A percentile compares a stretch with the other conserved stretches of the same genome.
Conservation (phyloP, 2,113 vertebrate genomes). For the Albula goreensis region DNA sequence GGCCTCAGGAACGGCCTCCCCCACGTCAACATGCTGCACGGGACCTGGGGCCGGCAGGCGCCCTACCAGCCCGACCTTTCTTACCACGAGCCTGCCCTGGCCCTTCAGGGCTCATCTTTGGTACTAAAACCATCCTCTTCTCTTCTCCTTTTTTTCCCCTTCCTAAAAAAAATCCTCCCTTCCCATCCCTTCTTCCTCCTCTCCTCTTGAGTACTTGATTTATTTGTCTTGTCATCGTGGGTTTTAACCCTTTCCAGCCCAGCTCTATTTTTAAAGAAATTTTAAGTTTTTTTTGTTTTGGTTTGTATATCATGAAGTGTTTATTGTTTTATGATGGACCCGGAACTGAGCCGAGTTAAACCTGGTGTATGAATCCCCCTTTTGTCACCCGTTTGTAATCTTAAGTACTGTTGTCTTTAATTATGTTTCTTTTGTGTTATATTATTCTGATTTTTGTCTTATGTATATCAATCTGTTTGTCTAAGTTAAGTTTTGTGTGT, state of each 20-base stretch:
- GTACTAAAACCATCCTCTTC: conserved; percentile 62
- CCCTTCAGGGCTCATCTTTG: conserved; percentile 67
- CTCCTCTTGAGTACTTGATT: conserved; percentile 42
- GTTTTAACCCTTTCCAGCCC: conserved; percentile 65
- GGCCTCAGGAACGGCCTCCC: conserved; percentile 38
- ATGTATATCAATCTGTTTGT: conserved; percentile 9
- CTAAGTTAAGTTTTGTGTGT: conserved; percentile 63
- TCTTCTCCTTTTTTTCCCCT: not conserved
- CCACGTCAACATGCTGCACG: conserved; percentile 62
- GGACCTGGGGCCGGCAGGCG: conserved; percentile 64
- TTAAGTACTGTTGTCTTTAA: not conserved
- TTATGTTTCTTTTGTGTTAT: not conserved
- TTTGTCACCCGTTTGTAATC: conserved; percentile 3
- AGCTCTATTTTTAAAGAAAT: not conserved
- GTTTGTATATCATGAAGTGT: not conserved
- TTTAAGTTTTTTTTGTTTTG: not conserved
- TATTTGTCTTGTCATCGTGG: conserved; percentile 47
- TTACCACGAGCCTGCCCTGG: conserved; percentile 67
- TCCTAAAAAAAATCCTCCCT: not conserved
- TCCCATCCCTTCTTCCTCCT: conserved; percentile 38
- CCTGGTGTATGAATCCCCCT: conserved; percentile 45
- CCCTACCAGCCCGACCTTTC: conserved; percentile 61
- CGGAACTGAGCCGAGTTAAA: conserved; percentile 25
- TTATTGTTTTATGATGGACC: conserved; percentile 25
- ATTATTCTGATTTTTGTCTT: not conserved